Conservation (phyloP, 2,113 vertebrate genomes). For the Seriola aureovittata region DNA sequence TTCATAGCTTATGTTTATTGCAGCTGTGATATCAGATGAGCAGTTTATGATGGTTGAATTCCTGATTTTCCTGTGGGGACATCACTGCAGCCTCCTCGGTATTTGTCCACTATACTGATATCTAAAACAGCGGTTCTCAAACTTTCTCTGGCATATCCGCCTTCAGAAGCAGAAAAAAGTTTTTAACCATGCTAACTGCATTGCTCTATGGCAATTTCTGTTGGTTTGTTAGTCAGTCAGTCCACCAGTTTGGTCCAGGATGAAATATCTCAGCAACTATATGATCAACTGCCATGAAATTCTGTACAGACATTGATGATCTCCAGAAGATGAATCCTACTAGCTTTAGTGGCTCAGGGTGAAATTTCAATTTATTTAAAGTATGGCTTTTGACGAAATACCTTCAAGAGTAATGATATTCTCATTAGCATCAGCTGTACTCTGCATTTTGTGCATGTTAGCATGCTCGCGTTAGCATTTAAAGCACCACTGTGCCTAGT, state of each 20-base stretch:
- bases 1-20: conserved; percentile 16
- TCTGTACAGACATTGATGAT: neutral
- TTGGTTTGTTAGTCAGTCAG: neutral
- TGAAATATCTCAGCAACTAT: neutral
- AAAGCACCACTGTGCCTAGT: neutral
- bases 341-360: no score
- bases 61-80: conserved; percentile 14
- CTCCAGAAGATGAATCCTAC: neutral
- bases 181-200: neutral
- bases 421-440: no score
- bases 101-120: neutral
- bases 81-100: neutral
- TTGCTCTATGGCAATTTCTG: neutral
- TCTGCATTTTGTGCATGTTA: neutral
- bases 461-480: neutral
- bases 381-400: neutral
- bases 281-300: neutral
- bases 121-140: neutral
- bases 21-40: conserved; percentile 44
- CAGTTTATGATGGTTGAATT: conserved; percentile 35
- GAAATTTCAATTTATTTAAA: no score
- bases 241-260: neutral
- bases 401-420: no score
- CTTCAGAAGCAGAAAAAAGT: no score
- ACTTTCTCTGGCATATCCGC: no score